Evolutionary conservation across 2,797 vertebrate genomes (phyloP).

Genomic region (Etheostoma nigrum): DNA sequence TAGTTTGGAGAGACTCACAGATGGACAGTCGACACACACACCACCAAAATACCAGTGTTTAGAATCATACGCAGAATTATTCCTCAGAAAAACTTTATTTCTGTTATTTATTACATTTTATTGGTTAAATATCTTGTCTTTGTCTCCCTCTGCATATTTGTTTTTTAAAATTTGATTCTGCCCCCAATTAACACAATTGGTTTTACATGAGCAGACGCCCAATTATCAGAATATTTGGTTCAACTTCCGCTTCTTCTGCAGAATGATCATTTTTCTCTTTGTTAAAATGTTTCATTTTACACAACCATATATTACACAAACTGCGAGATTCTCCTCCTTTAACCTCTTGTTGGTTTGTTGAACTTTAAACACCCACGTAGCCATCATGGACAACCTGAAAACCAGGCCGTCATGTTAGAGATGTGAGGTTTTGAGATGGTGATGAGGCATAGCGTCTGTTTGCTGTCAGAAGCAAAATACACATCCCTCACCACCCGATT

Average conservation of each 20-base stretch:
- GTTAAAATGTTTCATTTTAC: too few relatives aligned
- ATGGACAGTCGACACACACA: neutral
- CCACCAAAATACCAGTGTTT: neutral
- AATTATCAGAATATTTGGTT: neutral
- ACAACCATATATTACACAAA: neutral
- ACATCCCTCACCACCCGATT: neutral
- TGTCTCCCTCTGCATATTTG: neutral
- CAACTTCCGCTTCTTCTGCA: neutral
- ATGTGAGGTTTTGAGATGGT: conserved; percentile 8
- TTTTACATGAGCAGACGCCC: neutral
- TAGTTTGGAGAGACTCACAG: neutral
- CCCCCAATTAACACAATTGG: too few relatives aligned
- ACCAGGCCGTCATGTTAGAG: conserved; percentile 9
- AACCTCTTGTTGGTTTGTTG: neutral
- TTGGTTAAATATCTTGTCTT: too few relatives aligned
- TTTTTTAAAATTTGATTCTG: neutral
- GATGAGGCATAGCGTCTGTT: conserved; percentile 11
- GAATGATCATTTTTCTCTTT: neutral
- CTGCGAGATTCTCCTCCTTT: neutral
- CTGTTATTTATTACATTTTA: too few relatives aligned
- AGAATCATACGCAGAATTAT: neutral
- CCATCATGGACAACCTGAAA: neutral
- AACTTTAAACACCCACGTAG: conserved; percentile 8
- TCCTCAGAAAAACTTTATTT: too few relatives aligned
- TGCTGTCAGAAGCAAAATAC: neutral